Evolutionary conservation across 2,888 invertebrate species (phyloP), one percentile per base, ranked within the genome.

Genomic region (Smittia sp.): DNA sequence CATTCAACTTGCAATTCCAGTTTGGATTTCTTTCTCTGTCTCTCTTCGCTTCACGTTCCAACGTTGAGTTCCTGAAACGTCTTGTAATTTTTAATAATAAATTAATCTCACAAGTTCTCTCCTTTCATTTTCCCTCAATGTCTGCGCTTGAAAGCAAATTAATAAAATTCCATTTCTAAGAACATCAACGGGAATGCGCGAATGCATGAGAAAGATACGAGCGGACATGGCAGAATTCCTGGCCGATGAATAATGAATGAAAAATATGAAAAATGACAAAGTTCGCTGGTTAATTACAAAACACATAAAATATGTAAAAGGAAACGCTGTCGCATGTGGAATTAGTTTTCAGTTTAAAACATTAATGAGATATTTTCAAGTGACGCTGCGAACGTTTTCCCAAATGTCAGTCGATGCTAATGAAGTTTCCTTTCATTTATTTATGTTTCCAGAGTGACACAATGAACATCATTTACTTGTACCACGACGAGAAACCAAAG

Each of bases 401-500:
- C 39, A 39, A 39, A 7, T 3, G 46, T n/a, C 46, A 32, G 32
- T 46, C 46, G 13, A 15, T 46, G 46, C 18, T 15, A 46, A 46
- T 15, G 18, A 46, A 15, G 52, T 46, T 39, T 58, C 58, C 11
- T 58, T 63, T 63, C 25, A 63, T 22, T 58, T 52, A 4, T n/a
- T 4, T 63, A 22, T 15, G 25, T 63, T 58, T 22, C 46, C 85
- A 86, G 86, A 86, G 86, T 78, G 86, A 86, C 78, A 86, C 86
- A 74, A 85, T 86, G 84, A 83, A 86, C 76, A 82, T 86, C 66
- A 82, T 86, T 73, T 87, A 86, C 85, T 84, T 85, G 76, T 86
- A 85, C 79, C 85, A 86, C 79, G 81, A 82, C 52, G 82, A 84
- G 75, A 86, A 87, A 78, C 86, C 85, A 24, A 79, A 80, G 32